phyloP scores from a whole-genome alignment of 2,113 vertebrate genomes.

The Oreochromis tanganicae region DNA sequence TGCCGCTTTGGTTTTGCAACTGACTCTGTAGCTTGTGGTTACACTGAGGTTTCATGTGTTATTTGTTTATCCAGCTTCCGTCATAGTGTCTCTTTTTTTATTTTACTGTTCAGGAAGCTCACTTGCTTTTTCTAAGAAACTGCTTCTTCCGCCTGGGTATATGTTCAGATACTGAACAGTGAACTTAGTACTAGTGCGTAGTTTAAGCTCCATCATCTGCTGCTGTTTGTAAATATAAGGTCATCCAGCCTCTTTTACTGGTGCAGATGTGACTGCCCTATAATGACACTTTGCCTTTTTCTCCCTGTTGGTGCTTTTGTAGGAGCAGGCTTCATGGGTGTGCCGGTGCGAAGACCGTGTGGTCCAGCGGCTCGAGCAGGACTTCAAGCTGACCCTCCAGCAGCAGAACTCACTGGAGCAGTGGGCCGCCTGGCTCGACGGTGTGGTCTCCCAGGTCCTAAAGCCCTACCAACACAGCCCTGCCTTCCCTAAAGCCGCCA shows the following conservation, averaged over 20 bases:
- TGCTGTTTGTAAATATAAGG: background rate
- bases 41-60: background rate
- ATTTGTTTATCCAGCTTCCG: background rate
- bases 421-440: slow-evolving; percentile 90
- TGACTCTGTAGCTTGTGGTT: background rate
- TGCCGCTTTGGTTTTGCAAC: background rate
- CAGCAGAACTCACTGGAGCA: slow-evolving; percentile 94
- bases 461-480: slow-evolving; percentile 88
- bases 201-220: background rate
- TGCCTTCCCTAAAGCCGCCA: slow-evolving; percentile 86
- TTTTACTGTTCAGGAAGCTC: background rate
- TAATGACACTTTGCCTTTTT: background rate
- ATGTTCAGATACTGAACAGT: background rate
- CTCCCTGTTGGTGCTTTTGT: background rate
- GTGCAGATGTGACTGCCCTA: background rate
- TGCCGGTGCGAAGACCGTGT: slow-evolving; percentile 89
- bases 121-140: background rate
- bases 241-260: background rate
- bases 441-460: slow-evolving; percentile 87
- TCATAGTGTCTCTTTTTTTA: background rate
- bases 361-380: slow-evolving; percentile 89
- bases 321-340: slow-evolving; percentile 96
- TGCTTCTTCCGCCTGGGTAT: background rate
- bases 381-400: slow-evolving; percentile 92
- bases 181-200: background rate